Evolutionary conservation across 2,113 vertebrate genomes (phyloP).

Genomic region (Aix galericulata): DNA sequence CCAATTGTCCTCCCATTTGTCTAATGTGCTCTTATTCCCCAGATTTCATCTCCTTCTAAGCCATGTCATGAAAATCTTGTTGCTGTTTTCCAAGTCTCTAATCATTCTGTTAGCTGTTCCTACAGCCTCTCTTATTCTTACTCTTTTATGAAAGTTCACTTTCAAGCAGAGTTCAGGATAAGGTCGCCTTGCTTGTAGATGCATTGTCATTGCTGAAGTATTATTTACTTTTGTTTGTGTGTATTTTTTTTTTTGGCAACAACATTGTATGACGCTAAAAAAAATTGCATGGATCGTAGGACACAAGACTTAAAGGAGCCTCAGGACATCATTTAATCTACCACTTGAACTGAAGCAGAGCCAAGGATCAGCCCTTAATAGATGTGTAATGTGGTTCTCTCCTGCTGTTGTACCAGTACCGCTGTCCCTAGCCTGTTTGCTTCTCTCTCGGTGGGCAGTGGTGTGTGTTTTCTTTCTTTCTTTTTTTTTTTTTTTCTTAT

Average conservation of each 20-base stretch:
- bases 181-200: neutral
- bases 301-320: neutral
- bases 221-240: neutral
- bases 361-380: neutral
- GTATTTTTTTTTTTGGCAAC: neutral
- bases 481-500: neutral
- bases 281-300: neutral
- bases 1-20: slow-evolving; percentile 3
- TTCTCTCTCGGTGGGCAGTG: neutral
- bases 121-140: neutral
- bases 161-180: neutral
- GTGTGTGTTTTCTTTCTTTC: neutral
- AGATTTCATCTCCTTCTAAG: neutral
- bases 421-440: neutral
- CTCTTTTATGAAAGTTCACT: neutral
- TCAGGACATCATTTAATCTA: slow-evolving; percentile 23
- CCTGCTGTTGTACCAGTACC: neutral
- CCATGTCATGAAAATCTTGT: neutral
- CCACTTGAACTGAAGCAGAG: slow-evolving; percentile 20
- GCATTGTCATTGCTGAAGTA: neutral
- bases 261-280: neutral
- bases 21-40: neutral
- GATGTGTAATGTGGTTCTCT: neutral
- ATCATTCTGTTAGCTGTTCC: neutral
- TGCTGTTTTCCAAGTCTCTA: neutral